A percentile compares a stretch with the other conserved stretches of the same genome.
phyloP scores from a whole-genome alignment of 1,140 invertebrate species.

The Hesperophylax magnus region DNA sequence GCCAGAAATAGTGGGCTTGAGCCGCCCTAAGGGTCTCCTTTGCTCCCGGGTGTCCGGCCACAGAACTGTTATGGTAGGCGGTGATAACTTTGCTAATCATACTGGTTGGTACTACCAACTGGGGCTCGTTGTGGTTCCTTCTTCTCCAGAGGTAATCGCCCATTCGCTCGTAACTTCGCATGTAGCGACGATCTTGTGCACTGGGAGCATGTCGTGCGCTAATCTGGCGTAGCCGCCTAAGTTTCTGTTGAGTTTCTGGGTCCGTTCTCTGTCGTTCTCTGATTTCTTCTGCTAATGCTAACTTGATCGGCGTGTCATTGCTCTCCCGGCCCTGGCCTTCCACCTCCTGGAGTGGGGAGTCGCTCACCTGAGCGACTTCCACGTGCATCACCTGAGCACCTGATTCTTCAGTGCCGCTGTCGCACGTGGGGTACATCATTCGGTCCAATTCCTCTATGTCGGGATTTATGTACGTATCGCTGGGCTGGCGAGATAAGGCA shows the following conservation, averaged over 20 bases:
- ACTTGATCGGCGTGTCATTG: background rate
- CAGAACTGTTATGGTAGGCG: background rate
- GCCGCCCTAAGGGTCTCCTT: too few species aligned
- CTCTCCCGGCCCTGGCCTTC: background rate
- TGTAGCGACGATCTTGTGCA: background rate
- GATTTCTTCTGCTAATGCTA: background rate
- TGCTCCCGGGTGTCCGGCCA: too few species aligned
- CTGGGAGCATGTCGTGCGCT: background rate
- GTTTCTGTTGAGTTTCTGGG: background rate
- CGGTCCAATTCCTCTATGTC: background rate
- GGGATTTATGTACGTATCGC: background rate
- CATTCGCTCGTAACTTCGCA: background rate
- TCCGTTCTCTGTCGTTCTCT: slow-evolving; percentile 10
- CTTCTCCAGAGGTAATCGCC: background rate
- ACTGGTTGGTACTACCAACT: background rate
- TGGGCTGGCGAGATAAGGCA: background rate
- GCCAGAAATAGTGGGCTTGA: too few species aligned
- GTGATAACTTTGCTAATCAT: background rate
- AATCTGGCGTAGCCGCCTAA: background rate
- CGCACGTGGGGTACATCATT: too few species aligned
- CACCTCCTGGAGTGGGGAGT: background rate
- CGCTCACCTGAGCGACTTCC: background rate
- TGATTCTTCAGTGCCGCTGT: too few species aligned
- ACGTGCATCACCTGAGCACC: background rate
- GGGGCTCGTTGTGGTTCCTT: too few species aligned